Evolutionary conservation across 1,140 invertebrate genomes (phyloP), one percentile per base, ranked within the genome.

Genomic region (Thaumetopoea pityocampa): DNA sequence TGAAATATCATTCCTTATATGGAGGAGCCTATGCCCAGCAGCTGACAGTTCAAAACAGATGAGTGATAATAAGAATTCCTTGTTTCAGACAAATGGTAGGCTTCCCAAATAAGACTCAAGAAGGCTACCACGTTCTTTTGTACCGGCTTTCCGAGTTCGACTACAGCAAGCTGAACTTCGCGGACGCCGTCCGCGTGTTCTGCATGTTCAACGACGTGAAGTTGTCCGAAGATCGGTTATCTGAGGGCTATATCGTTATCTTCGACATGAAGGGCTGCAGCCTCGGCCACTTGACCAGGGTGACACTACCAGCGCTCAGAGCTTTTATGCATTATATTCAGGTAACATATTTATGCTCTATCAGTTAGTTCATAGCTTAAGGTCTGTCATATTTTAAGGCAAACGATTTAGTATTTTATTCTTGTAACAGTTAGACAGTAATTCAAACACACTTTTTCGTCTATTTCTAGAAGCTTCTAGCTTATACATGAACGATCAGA

Each of bases 291-390:
- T 67, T 91, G 10, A 88, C 89, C 0, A 71, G 88, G 48, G 87
- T 90, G 0, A 88, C 85, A 10, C 46, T 90, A 32, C 87, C 88
- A 2, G 85, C 87, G 1, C 55, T 91, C 2, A 78, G 87, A 51
- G 85, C 86, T 4, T 90, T 90, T 49, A 89, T 91, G 88, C 57
- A 85, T 38, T 91, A 91, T 51, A 90, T 91, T 45, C 90, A 91
- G 87, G 89, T 90, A 54, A 5, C 40, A 37, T 6, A 14, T 17
- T 4, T 11, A 30, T 6, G 17, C 5, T 19, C 26, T 8, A 14
- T 8, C 8, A 4, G n/a, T n/a, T 23, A 3, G 5, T 8, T 23
- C 22, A 23, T 23, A 5, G 4, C 22, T 4, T 3, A 5, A 4
- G n/a, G n/a, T n/a, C n/a, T n/a, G n/a, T n/a, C n/a, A n/a, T n/a